A percentile compares a stretch with the other conserved stretches of the same genome.
phyloP scores from a whole-genome alignment of 2,888 invertebrate species.

The Capitulum mitella region DNA sequence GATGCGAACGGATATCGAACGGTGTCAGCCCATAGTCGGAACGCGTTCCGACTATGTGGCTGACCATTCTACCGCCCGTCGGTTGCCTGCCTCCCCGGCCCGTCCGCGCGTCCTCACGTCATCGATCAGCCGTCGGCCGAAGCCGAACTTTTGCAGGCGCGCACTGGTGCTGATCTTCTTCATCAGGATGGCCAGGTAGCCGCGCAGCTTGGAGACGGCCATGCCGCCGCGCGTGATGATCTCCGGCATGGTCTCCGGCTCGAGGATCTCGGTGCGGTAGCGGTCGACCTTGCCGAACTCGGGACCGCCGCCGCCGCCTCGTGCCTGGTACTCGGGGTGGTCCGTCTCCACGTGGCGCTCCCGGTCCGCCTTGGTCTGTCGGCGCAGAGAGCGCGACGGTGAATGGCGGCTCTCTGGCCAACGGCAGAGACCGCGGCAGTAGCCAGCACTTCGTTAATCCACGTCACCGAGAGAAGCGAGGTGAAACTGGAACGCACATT shows the following conservation, averaged over 20 bases:
- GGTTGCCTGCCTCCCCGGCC: no score
- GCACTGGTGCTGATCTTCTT: constrained; percentile 76
- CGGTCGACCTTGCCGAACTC: constrained; percentile 58
- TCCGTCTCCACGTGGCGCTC: constrained; percentile 30
- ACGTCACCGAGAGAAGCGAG: no score
- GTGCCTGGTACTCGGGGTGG: constrained; percentile 33
- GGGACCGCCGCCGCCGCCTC: constrained; percentile 34
- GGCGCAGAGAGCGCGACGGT: no score
- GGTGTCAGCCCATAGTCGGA: no score
- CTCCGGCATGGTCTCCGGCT: constrained; percentile 20
- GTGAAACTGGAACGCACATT: no score
- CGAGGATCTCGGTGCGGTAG: constrained; percentile 54
- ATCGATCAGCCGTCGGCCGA: constrained; percentile 66
- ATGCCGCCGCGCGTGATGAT: constrained; percentile 43
- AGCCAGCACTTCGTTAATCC: no score
- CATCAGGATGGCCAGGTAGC: constrained; percentile 68
- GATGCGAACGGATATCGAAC: no score
- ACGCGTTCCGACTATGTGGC: no score
- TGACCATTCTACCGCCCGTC: no score
- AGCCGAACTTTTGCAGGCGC: constrained; percentile 66
- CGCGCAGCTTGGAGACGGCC: constrained; percentile 65
- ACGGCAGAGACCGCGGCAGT: no score
- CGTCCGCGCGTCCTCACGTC: constrained; percentile 49
- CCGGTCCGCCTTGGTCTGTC: constrained; percentile 34
- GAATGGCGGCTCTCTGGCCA: no score